A percentile compares a stretch with the other conserved stretches of the same genome.
These are phyloP conservation scores for Branchinecta lindahli DNA, from an alignment of 1,140 invertebrate genomes.

Conservation along the genomic window DNA sequence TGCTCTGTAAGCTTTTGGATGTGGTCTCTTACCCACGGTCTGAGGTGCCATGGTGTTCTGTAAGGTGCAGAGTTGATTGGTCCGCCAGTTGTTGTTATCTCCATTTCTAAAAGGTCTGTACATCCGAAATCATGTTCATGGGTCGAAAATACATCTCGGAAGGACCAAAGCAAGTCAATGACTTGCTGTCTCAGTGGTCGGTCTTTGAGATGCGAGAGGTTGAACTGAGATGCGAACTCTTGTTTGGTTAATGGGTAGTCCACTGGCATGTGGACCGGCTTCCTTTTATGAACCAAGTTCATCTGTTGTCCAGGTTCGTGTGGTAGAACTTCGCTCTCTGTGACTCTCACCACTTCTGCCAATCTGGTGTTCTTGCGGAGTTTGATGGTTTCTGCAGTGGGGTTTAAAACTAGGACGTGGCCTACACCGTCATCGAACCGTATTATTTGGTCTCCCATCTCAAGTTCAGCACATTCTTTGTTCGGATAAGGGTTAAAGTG, in stretches of 20 bases:
- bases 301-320: background rate
- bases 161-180: background rate
- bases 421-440: background rate
- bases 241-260: background rate
- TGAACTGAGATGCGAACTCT: background rate
- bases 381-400: background rate
- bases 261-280: background rate
- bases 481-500: no score
- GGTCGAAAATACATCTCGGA: background rate
- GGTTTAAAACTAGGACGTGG: background rate
- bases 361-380: background rate
- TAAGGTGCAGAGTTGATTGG: background rate
- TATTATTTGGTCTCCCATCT: no score
- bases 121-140: conserved; percentile 1
- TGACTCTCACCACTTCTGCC: background rate
- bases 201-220: background rate
- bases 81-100: conserved; percentile 1
- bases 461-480: no score
- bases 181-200: background rate
- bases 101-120: conserved; percentile 4
- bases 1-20: background rate
- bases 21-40: background rate
- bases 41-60: background rate
- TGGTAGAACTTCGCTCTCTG: background rate
- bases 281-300: background rate